Base-by-base conservation (phyloP, 1,140 invertebrate species). In the Drosophila subobscura region DNA sequence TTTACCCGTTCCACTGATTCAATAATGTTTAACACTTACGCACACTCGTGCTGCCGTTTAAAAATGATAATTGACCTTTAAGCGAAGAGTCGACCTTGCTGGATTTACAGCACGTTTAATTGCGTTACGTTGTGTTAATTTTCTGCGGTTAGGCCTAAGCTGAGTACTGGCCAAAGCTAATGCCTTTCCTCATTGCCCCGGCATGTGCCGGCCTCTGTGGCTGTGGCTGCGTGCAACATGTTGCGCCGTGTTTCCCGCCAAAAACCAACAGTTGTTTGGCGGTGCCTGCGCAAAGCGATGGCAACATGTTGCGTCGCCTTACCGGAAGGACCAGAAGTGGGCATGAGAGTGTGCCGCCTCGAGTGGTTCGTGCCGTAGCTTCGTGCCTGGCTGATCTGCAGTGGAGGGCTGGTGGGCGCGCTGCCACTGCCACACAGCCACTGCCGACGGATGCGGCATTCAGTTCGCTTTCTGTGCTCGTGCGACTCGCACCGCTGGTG, bases 121-220 rank as follows among this genome's bases (percentile, higher is more conserved):
- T 74, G 68, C 72, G 81, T 86, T 80, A 77, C 80, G 81, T 64
- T 86, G 77, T 77, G 81, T 73, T 80, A 64, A 77, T 58, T 85
- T 85, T 76, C 72, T 66, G 57, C 27, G 37, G 37, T 65, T 20
- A 57, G 44, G 44, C 54, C 45, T 45, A 12, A 12, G 10, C 33
- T 12, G 4, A 12, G 10, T 12, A 12, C 33, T 37, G 33, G 33
- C 3, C 4, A 10, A 4, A 10, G 49, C 51, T 54, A 53, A 59
- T 45, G 58, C 57, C 57, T 61, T 83, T 66, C 74, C 79, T 77
- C 75, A 59, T 66, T 58, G 56, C 42, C 14, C 45, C 51, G 29
- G 33, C 33, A 33, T 33, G 33, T 37, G 33, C 33, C 10, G 33
- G 33, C n/a, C n/a, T n/a, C 33, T 37, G 33, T 37, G 10, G 3